A percentile compares a stretch with the other conserved stretches of the same genome.
Evolutionary conservation across 2,888 invertebrate genomes (phyloP).

Genomic region (Xanthia icteritia): DNA sequence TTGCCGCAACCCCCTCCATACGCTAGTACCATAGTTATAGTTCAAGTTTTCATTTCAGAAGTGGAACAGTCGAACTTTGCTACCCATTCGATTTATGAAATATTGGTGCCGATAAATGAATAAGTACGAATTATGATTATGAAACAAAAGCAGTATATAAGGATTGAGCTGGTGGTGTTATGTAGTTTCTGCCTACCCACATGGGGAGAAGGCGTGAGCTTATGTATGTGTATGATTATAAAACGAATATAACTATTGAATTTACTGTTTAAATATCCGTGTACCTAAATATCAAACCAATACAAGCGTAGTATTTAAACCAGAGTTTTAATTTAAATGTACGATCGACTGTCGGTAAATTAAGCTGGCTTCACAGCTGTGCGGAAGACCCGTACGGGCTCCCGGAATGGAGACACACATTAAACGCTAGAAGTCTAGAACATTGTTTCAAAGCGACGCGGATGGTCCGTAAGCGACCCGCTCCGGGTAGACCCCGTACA

Average conservation of each 20-base stretch:
- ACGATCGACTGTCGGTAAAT: background rate
- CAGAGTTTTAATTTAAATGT: background rate
- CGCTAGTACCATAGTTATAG: background rate
- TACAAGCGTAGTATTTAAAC: background rate
- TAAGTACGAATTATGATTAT: background rate
- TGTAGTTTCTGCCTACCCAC: background rate
- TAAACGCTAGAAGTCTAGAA: too few species aligned
- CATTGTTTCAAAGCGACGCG: too few species aligned
- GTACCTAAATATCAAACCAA: background rate
- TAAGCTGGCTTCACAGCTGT: too few species aligned
- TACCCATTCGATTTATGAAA: background rate
- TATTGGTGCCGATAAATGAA: background rate
- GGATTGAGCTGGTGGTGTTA: background rate
- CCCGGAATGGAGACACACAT: too few species aligned
- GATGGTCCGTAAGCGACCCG: too few species aligned
- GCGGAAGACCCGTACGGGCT: too few species aligned
- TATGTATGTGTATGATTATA: background rate
- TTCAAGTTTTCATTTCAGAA: background rate
- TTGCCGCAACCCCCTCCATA: background rate
- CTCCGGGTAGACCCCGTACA: too few species aligned
- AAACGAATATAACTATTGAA: background rate
- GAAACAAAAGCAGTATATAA: background rate
- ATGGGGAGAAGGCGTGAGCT: background rate
- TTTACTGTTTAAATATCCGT: background rate
- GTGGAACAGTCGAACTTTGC: background rate